phyloP scores from a whole-genome alignment of 2,113 vertebrate genomes.

The Podiceps cristatus region DNA sequence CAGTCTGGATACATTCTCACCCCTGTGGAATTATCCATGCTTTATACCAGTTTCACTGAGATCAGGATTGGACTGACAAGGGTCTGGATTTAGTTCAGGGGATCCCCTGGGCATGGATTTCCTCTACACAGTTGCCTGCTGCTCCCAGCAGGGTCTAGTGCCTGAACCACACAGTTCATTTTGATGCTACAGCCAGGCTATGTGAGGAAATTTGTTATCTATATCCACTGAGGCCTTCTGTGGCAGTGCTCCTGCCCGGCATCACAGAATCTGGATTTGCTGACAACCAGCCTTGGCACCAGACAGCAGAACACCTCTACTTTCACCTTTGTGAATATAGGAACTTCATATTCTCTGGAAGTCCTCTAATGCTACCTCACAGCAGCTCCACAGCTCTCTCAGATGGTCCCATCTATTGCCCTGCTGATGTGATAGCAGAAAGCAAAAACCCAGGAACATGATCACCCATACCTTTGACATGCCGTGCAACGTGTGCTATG shows the following conservation, averaged over 20 bases:
- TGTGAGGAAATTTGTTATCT: neutral
- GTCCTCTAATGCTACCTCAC: neutral
- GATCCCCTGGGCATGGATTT: neutral
- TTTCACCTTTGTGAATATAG: neutral
- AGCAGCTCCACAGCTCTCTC: neutral
- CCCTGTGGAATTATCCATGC: neutral
- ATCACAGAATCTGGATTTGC: neutral
- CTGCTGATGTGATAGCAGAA: rapidly evolving
- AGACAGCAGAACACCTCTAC: neutral
- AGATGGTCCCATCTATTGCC: neutral
- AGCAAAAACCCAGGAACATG: neutral
- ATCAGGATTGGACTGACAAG: neutral
- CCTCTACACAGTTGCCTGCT: neutral
- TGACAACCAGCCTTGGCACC: neutral
- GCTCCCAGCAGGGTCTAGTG: neutral
- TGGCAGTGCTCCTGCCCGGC: neutral
- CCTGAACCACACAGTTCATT: neutral
- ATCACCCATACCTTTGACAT: neutral
- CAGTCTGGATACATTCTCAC: neutral
- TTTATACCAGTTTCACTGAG: neutral
- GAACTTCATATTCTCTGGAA: neutral
- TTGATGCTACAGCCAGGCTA: neutral
- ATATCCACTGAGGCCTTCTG: neutral
- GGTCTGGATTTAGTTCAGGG: neutral
- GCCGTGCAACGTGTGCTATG: neutral